A percentile compares a stretch with the other conserved stretches of the same genome.
Conservation (phyloP, 2,888 invertebrate species). For the Harpalus rubripes region DNA sequence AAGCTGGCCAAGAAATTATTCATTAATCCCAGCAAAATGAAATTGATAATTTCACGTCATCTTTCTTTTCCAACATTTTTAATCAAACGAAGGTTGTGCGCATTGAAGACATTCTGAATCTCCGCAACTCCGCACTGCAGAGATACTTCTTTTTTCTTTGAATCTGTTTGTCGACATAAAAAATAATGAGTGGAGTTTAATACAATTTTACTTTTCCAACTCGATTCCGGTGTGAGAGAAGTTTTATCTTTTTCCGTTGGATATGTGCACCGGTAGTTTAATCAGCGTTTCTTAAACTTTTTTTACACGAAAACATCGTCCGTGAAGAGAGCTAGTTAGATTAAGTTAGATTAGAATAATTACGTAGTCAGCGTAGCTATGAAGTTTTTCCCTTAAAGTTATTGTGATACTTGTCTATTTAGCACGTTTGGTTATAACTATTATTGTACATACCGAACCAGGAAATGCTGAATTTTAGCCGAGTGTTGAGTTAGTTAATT, state of each 20-base stretch:
- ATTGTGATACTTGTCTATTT: no score
- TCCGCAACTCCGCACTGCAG: background rate
- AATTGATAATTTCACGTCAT: slow-evolving; percentile 28
- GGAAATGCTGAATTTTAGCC: no score
- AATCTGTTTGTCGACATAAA: slow-evolving; percentile 60
- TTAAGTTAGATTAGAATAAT: no score
- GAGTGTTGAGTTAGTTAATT: no score
- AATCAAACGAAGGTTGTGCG: slow-evolving; percentile 30
- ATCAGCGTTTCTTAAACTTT: no score
- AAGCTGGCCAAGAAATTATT: slow-evolving; percentile 1
- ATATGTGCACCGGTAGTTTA: slow-evolving; percentile 26
- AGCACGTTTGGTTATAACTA: no score
- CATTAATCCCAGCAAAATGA: slow-evolving; percentile 4
- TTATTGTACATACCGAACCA: no score
- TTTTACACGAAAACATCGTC: no score
- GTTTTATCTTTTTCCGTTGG: slow-evolving; percentile 40
- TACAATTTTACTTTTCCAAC: slow-evolving; percentile 56
- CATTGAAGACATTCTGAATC: background rate
- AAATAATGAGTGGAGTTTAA: slow-evolving; percentile 61
- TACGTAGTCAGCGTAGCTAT: no score
- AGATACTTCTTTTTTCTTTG: slow-evolving; percentile 49
- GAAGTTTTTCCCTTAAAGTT: no score
- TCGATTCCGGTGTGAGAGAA: slow-evolving; percentile 29
- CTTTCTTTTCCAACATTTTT: slow-evolving; percentile 29
- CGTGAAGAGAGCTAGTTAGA: no score